Conservation (phyloP, 1,140 invertebrate genomes). For the Caerostris darwini region DNA sequence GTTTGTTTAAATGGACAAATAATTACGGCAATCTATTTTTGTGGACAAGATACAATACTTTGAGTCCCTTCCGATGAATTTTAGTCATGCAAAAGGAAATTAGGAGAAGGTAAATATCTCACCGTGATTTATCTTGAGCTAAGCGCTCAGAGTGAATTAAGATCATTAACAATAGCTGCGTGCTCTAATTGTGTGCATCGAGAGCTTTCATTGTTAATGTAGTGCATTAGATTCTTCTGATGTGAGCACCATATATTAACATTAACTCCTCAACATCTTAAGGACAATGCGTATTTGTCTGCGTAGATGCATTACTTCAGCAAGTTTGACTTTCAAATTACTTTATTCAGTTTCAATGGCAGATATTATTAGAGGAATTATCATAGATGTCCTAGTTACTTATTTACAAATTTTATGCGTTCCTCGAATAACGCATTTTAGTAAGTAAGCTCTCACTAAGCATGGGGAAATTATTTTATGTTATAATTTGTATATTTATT, state of each 20-base stretch:
- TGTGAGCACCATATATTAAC: background rate
- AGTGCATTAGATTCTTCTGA: background rate
- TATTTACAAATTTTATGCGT: too few relatives aligned
- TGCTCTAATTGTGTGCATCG: background rate
- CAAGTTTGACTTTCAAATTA: background rate
- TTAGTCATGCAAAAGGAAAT: background rate
- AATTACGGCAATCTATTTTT: conserved; percentile 6
- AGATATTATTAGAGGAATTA: too few relatives aligned
- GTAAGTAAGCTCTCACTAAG: too few relatives aligned
- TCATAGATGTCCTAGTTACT: too few relatives aligned
- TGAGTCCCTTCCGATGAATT: background rate
- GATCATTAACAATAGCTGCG: background rate
- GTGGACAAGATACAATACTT: background rate
- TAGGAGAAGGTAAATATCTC: background rate
- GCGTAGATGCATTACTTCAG: background rate
- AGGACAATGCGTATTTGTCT: background rate
- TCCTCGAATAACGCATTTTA: too few relatives aligned
- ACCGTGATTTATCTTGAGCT: conserved; percentile 7
- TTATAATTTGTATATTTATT: too few relatives aligned
- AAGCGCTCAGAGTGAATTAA: background rate
- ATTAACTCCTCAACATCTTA: background rate
- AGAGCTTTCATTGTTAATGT: background rate
- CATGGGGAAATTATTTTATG: too few relatives aligned
- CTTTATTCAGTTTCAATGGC: too few relatives aligned
- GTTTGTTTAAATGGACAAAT: conserved; percentile 22